Evolutionary conservation across 2,797 vertebrate genomes (phyloP).

Genomic region (Pseudotriccus pelzelni): DNA sequence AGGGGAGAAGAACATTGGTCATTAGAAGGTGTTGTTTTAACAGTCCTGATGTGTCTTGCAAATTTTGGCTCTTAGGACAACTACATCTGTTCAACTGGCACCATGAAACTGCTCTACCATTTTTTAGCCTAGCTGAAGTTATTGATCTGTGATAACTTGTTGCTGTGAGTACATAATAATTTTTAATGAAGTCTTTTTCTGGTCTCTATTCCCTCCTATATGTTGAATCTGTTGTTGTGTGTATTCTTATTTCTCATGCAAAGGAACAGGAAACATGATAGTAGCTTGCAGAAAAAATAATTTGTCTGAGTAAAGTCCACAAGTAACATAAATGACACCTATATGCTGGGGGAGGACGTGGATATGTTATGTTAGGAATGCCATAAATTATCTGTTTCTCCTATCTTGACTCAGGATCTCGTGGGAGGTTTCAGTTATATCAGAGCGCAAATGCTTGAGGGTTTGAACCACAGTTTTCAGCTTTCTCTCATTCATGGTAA

Average conservation of each 20-base stretch:
- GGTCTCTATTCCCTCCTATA: background rate
- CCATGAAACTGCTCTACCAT: background rate
- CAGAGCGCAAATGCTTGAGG: background rate
- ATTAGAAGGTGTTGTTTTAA: background rate
- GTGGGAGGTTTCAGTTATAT: background rate
- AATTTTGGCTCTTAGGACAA: background rate
- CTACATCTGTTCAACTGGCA: background rate
- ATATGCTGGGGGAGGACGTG: background rate
- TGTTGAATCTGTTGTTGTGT: background rate
- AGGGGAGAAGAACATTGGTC: background rate
- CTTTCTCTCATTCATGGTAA: background rate
- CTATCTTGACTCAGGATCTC: background rate
- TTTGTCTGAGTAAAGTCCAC: background rate
- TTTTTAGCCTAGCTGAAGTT: background rate
- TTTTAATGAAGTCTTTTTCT: background rate
- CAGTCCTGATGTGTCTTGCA: background rate
- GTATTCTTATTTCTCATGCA: background rate
- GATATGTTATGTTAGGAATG: rapidly evolving
- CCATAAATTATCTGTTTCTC: background rate
- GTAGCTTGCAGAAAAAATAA: background rate
- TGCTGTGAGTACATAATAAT: background rate
- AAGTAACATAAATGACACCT: background rate
- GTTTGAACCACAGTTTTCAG: background rate
- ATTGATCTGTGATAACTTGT: background rate
- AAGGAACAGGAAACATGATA: background rate